Evolutionary conservation across 2,797 vertebrate genomes (phyloP).

Genomic region (Scolopax rusticola): DNA sequence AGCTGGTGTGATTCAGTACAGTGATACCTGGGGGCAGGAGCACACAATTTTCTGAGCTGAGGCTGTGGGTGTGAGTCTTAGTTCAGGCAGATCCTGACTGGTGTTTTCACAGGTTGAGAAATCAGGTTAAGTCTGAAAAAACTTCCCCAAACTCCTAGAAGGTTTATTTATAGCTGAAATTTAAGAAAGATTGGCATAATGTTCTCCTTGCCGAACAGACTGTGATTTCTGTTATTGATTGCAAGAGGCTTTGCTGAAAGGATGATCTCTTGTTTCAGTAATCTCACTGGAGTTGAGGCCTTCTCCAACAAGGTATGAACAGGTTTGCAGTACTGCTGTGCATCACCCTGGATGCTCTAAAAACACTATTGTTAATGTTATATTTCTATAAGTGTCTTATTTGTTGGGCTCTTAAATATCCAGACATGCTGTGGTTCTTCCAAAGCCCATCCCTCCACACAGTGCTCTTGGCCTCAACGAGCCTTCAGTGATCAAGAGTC

Average conservation of each 20-base stretch:
- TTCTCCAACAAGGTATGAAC: background rate
- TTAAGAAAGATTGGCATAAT: background rate
- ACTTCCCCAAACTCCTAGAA: background rate
- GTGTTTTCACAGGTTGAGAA: background rate
- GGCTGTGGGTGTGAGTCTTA: background rate
- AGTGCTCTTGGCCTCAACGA: background rate
- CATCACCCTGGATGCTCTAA: background rate
- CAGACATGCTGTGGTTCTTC: background rate
- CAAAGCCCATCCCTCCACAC: background rate
- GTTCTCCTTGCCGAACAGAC: background rate
- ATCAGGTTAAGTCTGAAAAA: background rate
- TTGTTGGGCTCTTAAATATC: background rate
- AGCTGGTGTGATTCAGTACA: background rate
- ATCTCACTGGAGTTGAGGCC: background rate
- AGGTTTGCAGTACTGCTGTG: background rate
- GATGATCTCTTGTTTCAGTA: rapidly evolving
- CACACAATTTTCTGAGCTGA: background rate
- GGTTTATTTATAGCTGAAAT: background rate
- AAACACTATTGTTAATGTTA: background rate
- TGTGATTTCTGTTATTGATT: rapidly evolving
- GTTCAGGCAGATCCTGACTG: background rate
- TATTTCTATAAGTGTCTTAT: too few relatives aligned
- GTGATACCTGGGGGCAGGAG: background rate
- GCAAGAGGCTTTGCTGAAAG: background rate
- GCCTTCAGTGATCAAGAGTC: background rate